Evolutionary conservation across 2,888 invertebrate genomes (phyloP).

Genomic region (Carcina quercana): DNA sequence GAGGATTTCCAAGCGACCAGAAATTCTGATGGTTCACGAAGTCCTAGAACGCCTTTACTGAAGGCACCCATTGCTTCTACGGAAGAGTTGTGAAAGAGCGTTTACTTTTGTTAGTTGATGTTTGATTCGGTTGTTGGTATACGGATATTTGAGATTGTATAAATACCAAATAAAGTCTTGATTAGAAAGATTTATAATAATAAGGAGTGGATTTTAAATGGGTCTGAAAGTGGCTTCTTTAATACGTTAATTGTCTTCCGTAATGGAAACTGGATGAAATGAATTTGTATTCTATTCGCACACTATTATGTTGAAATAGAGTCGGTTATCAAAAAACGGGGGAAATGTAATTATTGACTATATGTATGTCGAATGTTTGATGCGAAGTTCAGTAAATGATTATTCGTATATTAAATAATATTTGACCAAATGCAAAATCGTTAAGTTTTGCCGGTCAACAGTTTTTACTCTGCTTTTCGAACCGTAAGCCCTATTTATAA

Average conservation of each 20-base stretch:
- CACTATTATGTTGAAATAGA: no score
- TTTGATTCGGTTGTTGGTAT: no score
- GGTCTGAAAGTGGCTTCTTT: background rate
- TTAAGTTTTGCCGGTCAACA: no score
- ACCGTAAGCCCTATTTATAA: slow-evolving; percentile 48
- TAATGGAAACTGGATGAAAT: slow-evolving; percentile 9
- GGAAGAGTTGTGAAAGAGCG: slow-evolving; percentile 58
- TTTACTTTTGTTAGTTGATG: slow-evolving; percentile 10
- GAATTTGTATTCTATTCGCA: no score
- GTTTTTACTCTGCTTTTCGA: slow-evolving; percentile 62
- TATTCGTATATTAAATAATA: no score
- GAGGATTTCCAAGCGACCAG: slow-evolving; percentile 72
- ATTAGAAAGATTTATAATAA: no score
- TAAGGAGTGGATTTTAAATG: no score
- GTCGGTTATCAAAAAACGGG: no score
- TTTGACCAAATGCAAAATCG: no score
- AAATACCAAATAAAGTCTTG: no score
- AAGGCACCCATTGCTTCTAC: slow-evolving; percentile 71
- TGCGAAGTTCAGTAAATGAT: slow-evolving; percentile 16
- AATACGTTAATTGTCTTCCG: slow-evolving; percentile 20
- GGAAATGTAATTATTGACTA: no score
- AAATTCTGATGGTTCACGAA: slow-evolving; percentile 54
- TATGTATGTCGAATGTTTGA: slow-evolving; percentile 46
- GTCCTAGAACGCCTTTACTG: slow-evolving; percentile 60
- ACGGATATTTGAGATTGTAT: no score